phyloP scores from a whole-genome alignment of 2,797 vertebrate genomes.

The Eupleurogrammus muticus region DNA sequence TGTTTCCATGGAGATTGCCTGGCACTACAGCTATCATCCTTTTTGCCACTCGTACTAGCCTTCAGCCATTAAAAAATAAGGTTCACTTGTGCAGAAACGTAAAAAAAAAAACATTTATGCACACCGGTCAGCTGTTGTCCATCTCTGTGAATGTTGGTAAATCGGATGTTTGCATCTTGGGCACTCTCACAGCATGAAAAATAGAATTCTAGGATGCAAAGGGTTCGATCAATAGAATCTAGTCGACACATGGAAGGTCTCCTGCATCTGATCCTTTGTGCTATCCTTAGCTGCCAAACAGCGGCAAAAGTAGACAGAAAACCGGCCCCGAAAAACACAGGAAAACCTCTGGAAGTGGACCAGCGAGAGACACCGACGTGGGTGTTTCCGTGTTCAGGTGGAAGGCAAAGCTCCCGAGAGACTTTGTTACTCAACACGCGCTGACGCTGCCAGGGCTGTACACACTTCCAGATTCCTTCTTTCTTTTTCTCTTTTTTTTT shows the following conservation, averaged over 20 bases:
- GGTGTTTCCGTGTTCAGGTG: conserved; percentile 66
- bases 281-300: conserved; percentile 53
- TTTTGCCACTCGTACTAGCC: too few species aligned
- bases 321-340: conserved; percentile 24
- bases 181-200: background rate
- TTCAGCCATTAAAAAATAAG: too few species aligned
- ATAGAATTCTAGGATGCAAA: background rate
- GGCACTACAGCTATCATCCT: too few species aligned
- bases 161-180: too few species aligned
- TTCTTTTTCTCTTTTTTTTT: conserved; percentile 7
- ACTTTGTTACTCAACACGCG: conserved; percentile 59
- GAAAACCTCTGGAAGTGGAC: conserved; percentile 44
- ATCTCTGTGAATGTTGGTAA: too few species aligned
- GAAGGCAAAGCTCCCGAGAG: conserved; percentile 61
- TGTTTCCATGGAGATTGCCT: too few species aligned
- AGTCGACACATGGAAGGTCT: conserved; percentile 4
- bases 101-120: too few species aligned
- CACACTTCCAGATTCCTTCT: conserved; percentile 31
- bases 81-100: too few species aligned
- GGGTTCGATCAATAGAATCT: conserved; percentile 34
- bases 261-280: conserved; percentile 21
- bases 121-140: too few species aligned
- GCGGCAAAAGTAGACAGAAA: conserved; percentile 18
- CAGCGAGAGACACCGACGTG: conserved; percentile 50
- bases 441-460: conserved; percentile 46